Evolutionary conservation across 92 coral and sea anemone species (phyloP).

Genomic region (Hydrozoanthus gracilis): DNA sequence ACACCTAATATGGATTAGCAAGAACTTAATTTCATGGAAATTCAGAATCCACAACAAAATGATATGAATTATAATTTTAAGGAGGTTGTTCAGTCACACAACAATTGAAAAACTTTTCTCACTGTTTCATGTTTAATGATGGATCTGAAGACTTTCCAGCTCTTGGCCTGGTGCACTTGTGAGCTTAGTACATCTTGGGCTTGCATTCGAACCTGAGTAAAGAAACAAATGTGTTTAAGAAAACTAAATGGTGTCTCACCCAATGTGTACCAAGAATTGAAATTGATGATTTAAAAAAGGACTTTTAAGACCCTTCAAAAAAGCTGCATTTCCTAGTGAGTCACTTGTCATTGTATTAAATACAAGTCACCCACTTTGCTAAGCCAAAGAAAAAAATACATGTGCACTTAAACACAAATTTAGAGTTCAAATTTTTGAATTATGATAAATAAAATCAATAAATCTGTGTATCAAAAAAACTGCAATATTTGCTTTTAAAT

Average conservation of each 20-base stretch:
- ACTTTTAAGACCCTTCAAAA: too few species aligned
- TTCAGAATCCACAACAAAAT: not conserved
- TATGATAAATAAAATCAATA: too few species aligned
- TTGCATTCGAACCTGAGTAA: slow-evolving; percentile 67
- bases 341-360: too few species aligned
- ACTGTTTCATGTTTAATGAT: slow-evolving; percentile 82
- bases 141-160: slow-evolving; percentile 50
- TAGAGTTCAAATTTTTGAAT: too few species aligned
- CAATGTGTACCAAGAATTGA: too few species aligned
- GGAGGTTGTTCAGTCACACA: not conserved
- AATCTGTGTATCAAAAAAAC: not conserved
- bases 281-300: too few species aligned
- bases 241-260: too few species aligned
- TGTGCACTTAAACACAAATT: too few species aligned
- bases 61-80: not conserved
- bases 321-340: too few species aligned
- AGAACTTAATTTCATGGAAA: not conserved
- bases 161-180: not conserved
- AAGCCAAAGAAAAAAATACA: too few species aligned
- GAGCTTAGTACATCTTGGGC: slow-evolving; percentile 47
- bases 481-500: not conserved
- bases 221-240: not conserved
- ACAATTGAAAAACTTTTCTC: not conserved
- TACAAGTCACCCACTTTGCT: too few species aligned
- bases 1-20: slow-evolving; percentile 51